phyloP scores from a whole-genome alignment of 2,888 invertebrate genomes.

The Acleris sparsana region DNA sequence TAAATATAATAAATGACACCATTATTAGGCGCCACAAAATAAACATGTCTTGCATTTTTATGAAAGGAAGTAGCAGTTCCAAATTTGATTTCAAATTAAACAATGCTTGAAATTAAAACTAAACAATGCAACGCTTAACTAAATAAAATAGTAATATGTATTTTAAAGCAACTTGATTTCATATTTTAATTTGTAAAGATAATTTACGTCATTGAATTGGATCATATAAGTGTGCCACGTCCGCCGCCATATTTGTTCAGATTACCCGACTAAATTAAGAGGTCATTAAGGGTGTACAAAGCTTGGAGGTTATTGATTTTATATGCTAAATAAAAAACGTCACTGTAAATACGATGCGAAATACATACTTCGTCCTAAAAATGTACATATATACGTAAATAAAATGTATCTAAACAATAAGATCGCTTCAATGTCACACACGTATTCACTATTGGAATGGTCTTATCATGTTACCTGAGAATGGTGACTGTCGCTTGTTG shows the following conservation, averaged over 20 bases:
- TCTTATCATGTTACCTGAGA: constrained; percentile 3
- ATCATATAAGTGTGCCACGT: constrained; percentile 46
- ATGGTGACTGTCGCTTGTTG: neutral
- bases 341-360: constrained; percentile 16
- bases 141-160: too few relatives aligned
- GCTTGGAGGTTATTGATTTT: constrained; percentile 26
- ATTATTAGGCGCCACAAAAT: too few relatives aligned
- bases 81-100: too few relatives aligned
- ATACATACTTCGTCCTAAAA: constrained; percentile 1
- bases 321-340: constrained; percentile 19
- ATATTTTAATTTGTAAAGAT: neutral
- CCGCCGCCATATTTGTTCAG: constrained; percentile 61
- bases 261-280: constrained; percentile 61
- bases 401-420: constrained; percentile 8
- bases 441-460: constrained; percentile 22
- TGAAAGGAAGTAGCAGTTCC: too few relatives aligned
- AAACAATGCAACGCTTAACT: too few relatives aligned
- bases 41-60: too few relatives aligned
- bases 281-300: constrained; percentile 33
- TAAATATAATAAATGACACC: too few relatives aligned
- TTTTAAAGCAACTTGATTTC: too few relatives aligned
- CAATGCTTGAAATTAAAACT: too few relatives aligned
- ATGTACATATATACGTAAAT: constrained; percentile 11
- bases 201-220: constrained; percentile 45
- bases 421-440: constrained; percentile 6